Conservation (phyloP, 53 echinoderm and acorn worm species). For the Holothuria scabra region DNA sequence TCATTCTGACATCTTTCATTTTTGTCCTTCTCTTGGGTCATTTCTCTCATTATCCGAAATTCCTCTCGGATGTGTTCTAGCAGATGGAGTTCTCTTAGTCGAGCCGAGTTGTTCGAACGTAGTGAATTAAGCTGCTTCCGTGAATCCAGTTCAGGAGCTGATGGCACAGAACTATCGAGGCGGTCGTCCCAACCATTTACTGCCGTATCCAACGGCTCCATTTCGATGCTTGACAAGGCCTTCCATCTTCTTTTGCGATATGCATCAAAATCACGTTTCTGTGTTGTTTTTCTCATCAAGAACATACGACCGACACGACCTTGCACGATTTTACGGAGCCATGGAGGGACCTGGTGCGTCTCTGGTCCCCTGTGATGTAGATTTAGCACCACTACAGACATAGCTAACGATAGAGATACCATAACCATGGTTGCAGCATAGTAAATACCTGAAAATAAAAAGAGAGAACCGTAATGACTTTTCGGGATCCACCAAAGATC, state of each 20-base stretch:
- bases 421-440: slow-evolving; percentile 98
- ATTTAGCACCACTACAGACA: slow-evolving; percentile 97
- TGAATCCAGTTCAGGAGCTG: slow-evolving; percentile 38
- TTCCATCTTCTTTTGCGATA: slow-evolving; percentile 52
- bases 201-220: slow-evolving; percentile 63
- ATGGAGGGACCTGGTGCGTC: slow-evolving; percentile 79
- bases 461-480: too few species aligned
- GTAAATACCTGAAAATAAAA: slow-evolving; percentile 72
- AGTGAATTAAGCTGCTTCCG: slow-evolving; percentile 47
- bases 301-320: slow-evolving; percentile 79
- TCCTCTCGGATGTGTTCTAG: slow-evolving; percentile 84
- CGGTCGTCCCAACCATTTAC: slow-evolving; percentile 65
- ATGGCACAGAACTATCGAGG: slow-evolving; percentile 43
- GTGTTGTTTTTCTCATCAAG: slow-evolving; percentile 65
- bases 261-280: slow-evolving; percentile 39
- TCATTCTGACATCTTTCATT: slow-evolving; percentile 74
- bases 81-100: slow-evolving; percentile 73
- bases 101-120: slow-evolving; percentile 44
- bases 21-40: slow-evolving; percentile 61
- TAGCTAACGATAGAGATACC: slow-evolving; percentile 90
- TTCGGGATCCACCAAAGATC: too few species aligned
- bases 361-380: slow-evolving; percentile 92
- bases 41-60: slow-evolving; percentile 76
- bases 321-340: slow-evolving; percentile 85
- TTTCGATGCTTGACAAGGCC: slow-evolving; percentile 58